Conservation (phyloP, 2,113 vertebrate genomes). For the Nothobranchius furzeri region DNA sequence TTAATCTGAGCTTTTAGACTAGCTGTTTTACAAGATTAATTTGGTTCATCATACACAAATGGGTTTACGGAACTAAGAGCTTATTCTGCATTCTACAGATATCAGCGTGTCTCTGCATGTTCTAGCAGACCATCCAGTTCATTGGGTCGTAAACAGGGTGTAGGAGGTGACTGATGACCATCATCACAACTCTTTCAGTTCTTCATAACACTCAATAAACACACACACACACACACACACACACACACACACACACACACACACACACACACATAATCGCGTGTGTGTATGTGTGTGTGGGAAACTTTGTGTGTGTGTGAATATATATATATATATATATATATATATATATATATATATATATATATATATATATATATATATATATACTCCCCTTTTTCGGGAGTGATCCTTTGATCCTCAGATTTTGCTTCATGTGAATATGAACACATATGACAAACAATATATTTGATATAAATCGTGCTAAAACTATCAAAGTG, state of each 20-base stretch:
- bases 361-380: too few species aligned
- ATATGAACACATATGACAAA: neutral
- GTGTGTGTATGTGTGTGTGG: too few species aligned
- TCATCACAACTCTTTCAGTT: constrained; percentile 65
- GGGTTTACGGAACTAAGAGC: neutral
- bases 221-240: constrained; percentile 9
- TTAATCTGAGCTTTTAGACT: too few species aligned
- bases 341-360: too few species aligned
- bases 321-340: too few species aligned
- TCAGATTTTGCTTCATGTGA: neutral
- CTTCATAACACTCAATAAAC: constrained; percentile 55
- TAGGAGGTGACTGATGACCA: constrained; percentile 68
- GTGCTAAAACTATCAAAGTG: too few species aligned
- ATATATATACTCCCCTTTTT: too few species aligned
- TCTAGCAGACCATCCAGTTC: constrained; percentile 25
- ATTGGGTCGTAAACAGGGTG: constrained; percentile 40
- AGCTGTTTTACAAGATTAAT: too few species aligned
- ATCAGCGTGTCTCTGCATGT: constrained; percentile 14
- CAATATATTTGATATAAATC: neutral
- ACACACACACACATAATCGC: neutral
- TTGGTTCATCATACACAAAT: neutral
- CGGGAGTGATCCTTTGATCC: too few species aligned
- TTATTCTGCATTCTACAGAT: neutral
- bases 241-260: neutral
- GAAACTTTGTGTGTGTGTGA: too few species aligned